These are phyloP conservation scores for Thecophora atra DNA, from an alignment of 2,888 invertebrate species.

Conservation along the genomic window DNA sequence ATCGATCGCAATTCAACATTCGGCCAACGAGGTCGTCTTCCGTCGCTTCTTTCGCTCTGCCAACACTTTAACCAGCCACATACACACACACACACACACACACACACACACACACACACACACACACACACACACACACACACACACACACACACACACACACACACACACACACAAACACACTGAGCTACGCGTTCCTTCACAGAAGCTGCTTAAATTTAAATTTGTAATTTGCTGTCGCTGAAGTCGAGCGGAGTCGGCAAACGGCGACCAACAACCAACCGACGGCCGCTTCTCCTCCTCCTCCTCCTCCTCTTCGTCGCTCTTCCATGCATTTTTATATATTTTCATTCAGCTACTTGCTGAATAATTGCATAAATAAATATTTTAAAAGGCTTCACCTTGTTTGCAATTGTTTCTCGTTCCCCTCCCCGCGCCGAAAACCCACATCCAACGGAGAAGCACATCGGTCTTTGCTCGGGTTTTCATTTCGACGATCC, in stretches of 20 bases:
- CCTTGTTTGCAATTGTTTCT: conserved; percentile 25
- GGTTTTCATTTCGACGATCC: not conserved
- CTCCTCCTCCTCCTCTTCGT: not conserved
- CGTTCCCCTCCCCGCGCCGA: not conserved
- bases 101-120: not conserved
- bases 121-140: not conserved
- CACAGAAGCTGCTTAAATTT: conserved; percentile 57
- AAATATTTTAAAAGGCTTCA: conserved; percentile 56
- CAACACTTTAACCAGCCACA: no score
- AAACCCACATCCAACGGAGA: not conserved
- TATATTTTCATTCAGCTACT: conserved; percentile 62
- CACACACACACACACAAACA: not conserved
- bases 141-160: not conserved
- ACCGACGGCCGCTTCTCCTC: not conserved
- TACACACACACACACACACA: not conserved
- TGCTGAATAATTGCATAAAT: conserved; percentile 63
- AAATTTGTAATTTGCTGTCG: conserved; percentile 60
- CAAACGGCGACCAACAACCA: conserved; percentile 5
- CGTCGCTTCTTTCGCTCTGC: not conserved
- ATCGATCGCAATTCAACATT: conserved; percentile 3
- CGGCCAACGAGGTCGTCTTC: conserved; percentile 2
- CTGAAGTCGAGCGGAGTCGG: conserved; percentile 32
- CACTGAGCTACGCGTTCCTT: no score
- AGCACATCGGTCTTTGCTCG: not conserved
- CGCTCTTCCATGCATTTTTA: conserved; percentile 42